Conservation (phyloP, 2,113 vertebrate genomes). For the Miniopterus natalensis region DNA sequence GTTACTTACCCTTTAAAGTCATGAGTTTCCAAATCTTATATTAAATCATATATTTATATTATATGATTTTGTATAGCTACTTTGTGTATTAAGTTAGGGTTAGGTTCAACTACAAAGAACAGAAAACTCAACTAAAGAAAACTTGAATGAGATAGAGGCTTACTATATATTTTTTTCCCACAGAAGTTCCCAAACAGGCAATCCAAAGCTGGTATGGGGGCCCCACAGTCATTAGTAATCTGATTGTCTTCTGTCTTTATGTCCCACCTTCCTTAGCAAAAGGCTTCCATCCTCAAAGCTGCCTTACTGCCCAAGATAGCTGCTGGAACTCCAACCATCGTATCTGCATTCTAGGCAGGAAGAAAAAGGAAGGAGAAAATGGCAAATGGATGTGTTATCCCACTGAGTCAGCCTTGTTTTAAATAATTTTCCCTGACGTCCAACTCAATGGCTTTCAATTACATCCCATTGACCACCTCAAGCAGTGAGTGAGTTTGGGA, state of each 20-base stretch:
- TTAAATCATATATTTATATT: too few species aligned
- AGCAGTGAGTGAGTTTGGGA: not conserved
- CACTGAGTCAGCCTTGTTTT: not conserved
- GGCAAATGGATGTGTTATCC: not conserved
- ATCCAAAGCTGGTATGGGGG: not conserved
- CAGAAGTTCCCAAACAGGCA: not conserved
- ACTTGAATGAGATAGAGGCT: not conserved
- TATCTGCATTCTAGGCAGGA: not conserved
- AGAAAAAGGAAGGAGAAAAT: not conserved
- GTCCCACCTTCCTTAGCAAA: not conserved
- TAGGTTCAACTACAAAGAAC: constrained; percentile 1
- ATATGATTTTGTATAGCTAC: not conserved
- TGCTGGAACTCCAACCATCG: not conserved
- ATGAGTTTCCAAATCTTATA: constrained; percentile 2
- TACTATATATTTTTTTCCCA: not conserved
- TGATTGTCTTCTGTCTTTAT: not conserved
- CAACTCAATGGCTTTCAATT: not conserved
- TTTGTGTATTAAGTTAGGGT: not conserved
- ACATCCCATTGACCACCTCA: not conserved
- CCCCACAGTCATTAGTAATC: not conserved
- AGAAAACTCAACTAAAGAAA: constrained; percentile 15
- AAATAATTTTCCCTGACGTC: not conserved
- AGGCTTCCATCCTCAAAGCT: not conserved
- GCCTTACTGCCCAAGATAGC: not conserved
- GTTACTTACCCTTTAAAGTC: constrained; percentile 17